Evolutionary conservation across 1,140 invertebrate genomes (phyloP).

Genomic region (Ericerus pela): DNA sequence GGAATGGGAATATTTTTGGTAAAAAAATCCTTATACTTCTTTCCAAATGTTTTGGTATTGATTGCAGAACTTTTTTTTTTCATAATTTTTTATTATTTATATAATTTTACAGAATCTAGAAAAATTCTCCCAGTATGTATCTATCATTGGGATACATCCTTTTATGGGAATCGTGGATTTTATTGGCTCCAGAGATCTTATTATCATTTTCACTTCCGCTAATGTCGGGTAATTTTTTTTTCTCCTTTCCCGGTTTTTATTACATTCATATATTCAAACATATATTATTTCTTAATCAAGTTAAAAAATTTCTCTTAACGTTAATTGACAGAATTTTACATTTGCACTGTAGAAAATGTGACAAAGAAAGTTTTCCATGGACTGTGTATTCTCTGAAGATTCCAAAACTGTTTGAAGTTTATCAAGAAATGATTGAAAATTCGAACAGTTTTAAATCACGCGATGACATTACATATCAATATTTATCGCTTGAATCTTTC

Average conservation of each 20-base stretch:
- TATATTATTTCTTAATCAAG: no score
- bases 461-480: constrained; percentile 39
- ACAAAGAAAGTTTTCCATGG: constrained; percentile 36
- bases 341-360: background rate
- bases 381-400: constrained; percentile 48
- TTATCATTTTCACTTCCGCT: constrained; percentile 46
- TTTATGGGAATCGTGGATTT: constrained; percentile 54
- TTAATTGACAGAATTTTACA: background rate
- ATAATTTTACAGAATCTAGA: constrained; percentile 4
- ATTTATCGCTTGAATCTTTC: constrained; percentile 48
- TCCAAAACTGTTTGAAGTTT: constrained; percentile 41
- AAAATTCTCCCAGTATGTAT: constrained; percentile 39
- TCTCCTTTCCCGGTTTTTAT: background rate
- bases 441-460: constrained; percentile 40
- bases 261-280: no score
- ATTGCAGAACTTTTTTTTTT: no score
- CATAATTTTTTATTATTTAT: no score
- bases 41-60: no score
- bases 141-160: constrained; percentile 51
- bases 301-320: no score
- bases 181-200: constrained; percentile 40
- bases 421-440: constrained; percentile 47
- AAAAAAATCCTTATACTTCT: no score
- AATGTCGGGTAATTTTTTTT: constrained; percentile 20
- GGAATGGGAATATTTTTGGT: no score